Evolutionary conservation across 2,888 invertebrate genomes (phyloP).

Genomic region (Philereme transversata): DNA sequence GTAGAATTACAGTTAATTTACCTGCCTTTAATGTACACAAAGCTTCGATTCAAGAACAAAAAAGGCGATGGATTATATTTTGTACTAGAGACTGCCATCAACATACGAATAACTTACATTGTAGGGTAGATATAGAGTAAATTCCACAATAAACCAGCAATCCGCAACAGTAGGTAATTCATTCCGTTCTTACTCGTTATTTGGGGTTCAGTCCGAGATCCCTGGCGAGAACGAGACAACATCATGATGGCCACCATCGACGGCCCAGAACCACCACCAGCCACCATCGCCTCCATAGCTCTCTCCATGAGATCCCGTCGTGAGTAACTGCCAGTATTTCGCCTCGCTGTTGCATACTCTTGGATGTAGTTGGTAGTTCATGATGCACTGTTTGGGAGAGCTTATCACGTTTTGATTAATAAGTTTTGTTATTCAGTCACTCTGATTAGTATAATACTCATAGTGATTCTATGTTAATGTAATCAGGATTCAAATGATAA

Average conservation of each 20-base stretch:
- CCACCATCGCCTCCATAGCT: slow-evolving; percentile 69
- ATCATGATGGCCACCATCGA: slow-evolving; percentile 22
- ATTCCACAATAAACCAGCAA: too few species aligned
- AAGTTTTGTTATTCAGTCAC: neutral
- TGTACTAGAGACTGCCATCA: too few species aligned
- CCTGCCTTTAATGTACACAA: too few species aligned
- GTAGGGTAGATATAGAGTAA: too few species aligned
- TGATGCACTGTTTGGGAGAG: slow-evolving; percentile 5
- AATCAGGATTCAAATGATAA: neutral
- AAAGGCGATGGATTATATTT: too few species aligned
- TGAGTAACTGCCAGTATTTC: slow-evolving; percentile 52
- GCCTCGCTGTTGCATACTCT: neutral
- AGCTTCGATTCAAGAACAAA: too few species aligned
- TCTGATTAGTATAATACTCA: neutral
- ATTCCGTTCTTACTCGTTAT: slow-evolving; percentile 5
- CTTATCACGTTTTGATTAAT: neutral
- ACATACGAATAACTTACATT: too few species aligned
- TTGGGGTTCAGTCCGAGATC: slow-evolving; percentile 34
- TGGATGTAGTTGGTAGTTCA: neutral
- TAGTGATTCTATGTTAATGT: neutral
- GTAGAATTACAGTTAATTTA: too few species aligned
- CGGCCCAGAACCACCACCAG: slow-evolving; percentile 39
- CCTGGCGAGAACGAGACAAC: slow-evolving; percentile 17
- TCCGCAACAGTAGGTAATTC: too few species aligned
- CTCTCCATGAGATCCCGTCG: slow-evolving; percentile 75